Evolutionary conservation across 1,140 invertebrate species (phyloP), one percentile per base, ranked within the genome.

Genomic region (Melanaphis sacchari): DNA sequence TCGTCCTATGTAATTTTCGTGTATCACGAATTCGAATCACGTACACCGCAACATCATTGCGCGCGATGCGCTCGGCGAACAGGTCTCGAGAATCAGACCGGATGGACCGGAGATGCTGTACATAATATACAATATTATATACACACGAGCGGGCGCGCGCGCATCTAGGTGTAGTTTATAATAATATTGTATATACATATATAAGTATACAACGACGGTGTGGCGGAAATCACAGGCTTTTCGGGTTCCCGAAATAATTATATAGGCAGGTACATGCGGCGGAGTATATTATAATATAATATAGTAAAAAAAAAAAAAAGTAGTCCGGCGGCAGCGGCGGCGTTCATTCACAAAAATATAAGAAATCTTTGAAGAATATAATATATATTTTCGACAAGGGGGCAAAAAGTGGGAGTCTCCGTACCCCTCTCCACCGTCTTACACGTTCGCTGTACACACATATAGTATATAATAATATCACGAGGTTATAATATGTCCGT

Each of bases 261-360:
- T 89, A 76, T 76, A 76, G 59, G 31, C 59, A n/a, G n/a, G 59
- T n/a, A 89, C 49, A 22, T 22, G 36, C 49, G 22, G 24, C 7
- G 87, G 4, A 22, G 18, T n/a, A 46, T 31, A 6, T 36, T 26
- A 84, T 84, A 41, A 84, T 40, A 84, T 26, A 84, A 49, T 9
- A 87, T n/a, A 43, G 2, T 43, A 46, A 6, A 46, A 36, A 46
- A 87, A 41, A 41, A 40, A 85, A 89, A 89, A 89, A 54, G 36
- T 54, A 90, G 52, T 90, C 59, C 52, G 88, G 88, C 88, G 88
- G 85, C 41, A 46, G 85, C 85, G 26, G 49, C 9, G 43, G 49
- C 46, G 87, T 90, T 90, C 89, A 90, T 90, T 90, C 89, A 90
- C 89, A 90, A 90, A 90, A 90, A 59, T 52, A 49, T 49, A n/a